Base-by-base conservation (phyloP, 2,113 vertebrate species). In the Passerina amoena region DNA sequence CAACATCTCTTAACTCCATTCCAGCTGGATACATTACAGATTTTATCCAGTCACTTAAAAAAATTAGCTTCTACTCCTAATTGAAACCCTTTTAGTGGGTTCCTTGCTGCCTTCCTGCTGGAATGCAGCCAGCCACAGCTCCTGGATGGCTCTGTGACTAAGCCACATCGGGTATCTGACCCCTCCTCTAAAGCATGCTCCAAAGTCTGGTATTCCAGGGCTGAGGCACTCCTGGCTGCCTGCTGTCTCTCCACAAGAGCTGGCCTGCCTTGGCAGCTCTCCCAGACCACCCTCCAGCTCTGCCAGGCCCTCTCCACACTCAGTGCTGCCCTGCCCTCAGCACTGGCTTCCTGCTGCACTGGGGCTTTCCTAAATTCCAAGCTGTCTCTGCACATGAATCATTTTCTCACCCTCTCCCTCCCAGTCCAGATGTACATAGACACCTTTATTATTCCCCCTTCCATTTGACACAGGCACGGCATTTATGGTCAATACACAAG, bases 101-200 rank as follows among this genome's bases (percentile, higher is more conserved):
- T 83, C 63, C 69, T 47, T 6, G 1, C 27, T 42, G 38, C 64
- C 44, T 76, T 68, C 17, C 61, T 7, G 5, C 56, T 42, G 42
- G 61, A 91, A 63, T 20, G 10, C 61, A 51, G 56, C 10, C 47
- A 10, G 14, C 21, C 42, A 21, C 82, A 47, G 47, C 48, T 53
- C 53, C 31, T 33, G 37, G 44, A 24, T 2, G 3, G 35, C 48
- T 51, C 63, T 66, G 27, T 72, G 44, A 64, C 28, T 24, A 56
- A 71, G 11, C 59, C n/a, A n/a, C 17, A 24, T 28, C 0, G 0
- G 48, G 3, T 82, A 66, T 25, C 33, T 70, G 60, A 69, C 38
- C 48, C 42, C 35, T 68, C 42, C 64, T 86, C 56, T 47, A 28
- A 56, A 64, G 33, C 5, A 22, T 18, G 27, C 22, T 82, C 48